These are phyloP conservation scores for Spodoptera exigua DNA, from an alignment of 2,888 invertebrate species.

Conservation along the genomic window DNA sequence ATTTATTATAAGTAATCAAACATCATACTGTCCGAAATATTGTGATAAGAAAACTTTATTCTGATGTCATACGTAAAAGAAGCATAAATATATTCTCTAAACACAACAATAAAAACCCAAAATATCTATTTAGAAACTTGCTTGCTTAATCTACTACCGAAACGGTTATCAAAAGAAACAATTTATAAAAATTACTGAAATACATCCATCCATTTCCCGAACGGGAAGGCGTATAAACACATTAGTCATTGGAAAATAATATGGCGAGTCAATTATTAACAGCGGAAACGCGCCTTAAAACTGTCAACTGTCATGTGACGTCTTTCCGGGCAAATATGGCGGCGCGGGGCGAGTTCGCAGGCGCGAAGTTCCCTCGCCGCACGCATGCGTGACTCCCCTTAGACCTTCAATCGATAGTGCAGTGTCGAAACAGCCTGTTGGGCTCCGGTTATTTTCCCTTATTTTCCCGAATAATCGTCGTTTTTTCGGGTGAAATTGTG, in stretches of 20 bases:
- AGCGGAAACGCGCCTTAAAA: conserved; percentile 60
- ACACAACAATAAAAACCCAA: too few species aligned
- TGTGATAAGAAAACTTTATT: too few species aligned
- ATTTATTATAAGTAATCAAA: too few species aligned
- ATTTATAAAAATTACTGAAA: conserved; percentile 12
- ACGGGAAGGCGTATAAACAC: conserved; percentile 25
- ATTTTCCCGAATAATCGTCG: conserved; percentile 64
- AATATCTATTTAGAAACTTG: too few species aligned
- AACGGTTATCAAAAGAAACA: too few species aligned
- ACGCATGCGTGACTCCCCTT: conserved; percentile 77
- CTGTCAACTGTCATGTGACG: conserved; percentile 83
- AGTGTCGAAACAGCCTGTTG: conserved; percentile 85
- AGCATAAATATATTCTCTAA: too few species aligned
- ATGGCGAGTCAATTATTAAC: conserved; percentile 46
- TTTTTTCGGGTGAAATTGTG: conserved; percentile 67
- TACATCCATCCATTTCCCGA: conserved; percentile 9
- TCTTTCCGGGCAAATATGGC: conserved; percentile 74
- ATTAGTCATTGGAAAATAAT: conserved; percentile 44
- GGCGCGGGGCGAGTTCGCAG: conserved; percentile 41
- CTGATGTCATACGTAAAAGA: too few species aligned
- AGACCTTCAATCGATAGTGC: conserved; percentile 81
- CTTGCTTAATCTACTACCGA: too few species aligned
- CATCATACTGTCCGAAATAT: too few species aligned
- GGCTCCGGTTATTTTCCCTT: conserved; percentile 74
- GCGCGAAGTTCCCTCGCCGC: conserved; percentile 47